Percentiles rank a stretch among this genome's conserved stretches.
Evolutionary conservation across 2,888 invertebrate genomes (phyloP).

Genomic region (Dynastes maya): DNA sequence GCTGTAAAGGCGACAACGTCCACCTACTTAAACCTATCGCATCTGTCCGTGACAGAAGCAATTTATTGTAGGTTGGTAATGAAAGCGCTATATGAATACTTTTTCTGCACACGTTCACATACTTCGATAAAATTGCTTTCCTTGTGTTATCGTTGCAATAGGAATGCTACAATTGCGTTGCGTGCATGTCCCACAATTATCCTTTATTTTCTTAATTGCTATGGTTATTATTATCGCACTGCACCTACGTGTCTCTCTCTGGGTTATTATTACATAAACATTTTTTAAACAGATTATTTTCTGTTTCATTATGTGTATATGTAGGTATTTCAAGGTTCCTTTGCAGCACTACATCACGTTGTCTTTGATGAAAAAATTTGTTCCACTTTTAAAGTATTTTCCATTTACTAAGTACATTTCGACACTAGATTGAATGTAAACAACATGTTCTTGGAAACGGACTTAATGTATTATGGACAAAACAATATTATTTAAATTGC

Average conservation of each 20-base stretch:
- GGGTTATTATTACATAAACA: neutral
- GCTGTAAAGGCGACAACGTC: conserved; percentile 57
- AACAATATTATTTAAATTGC: too few relatives aligned
- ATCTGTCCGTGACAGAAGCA: conserved; percentile 36
- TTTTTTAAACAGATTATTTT: too few relatives aligned
- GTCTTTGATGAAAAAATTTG: too few relatives aligned
- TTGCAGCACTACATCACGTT: too few relatives aligned
- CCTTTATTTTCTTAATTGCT: neutral
- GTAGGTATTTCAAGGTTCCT: too few relatives aligned
- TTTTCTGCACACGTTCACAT: too few relatives aligned
- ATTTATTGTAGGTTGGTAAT: conserved; percentile 47
- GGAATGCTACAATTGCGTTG: neutral
- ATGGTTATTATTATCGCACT: neutral
- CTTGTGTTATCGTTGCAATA: neutral
- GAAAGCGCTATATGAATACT: neutral
- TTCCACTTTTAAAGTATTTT: too few relatives aligned
- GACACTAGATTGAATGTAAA: too few relatives aligned
- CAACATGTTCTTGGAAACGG: too few relatives aligned
- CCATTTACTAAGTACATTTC: too few relatives aligned
- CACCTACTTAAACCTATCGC: conserved; percentile 45
- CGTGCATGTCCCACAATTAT: conserved; percentile 7
- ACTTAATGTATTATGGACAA: too few relatives aligned
- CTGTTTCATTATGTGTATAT: too few relatives aligned
- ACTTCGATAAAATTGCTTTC: conserved; percentile 15
- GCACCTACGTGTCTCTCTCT: neutral